A percentile compares a stretch with the other conserved stretches of the same genome.
phyloP scores from a whole-genome alignment of 2,113 vertebrate genomes.

The Zosterops hypoxanthus region DNA sequence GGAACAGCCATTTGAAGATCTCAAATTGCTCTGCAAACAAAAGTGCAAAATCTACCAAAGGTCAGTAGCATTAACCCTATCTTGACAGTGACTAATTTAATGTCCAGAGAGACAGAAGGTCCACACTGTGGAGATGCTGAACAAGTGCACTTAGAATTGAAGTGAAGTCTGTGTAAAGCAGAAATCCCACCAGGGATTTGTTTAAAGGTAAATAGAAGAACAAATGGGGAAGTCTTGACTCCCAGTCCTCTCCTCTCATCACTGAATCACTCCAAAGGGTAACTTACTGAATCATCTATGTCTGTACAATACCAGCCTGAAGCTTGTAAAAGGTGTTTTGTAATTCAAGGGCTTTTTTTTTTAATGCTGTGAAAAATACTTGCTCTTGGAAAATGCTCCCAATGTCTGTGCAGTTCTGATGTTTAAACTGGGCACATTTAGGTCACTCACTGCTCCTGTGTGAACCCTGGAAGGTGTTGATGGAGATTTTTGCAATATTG shows the following conservation, averaged over 20 bases:
- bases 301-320: not conserved
- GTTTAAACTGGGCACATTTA: not conserved
- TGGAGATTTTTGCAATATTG: not conserved
- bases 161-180: not conserved
- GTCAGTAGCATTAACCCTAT: conserved; percentile 11
- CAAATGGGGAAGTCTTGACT: not conserved
- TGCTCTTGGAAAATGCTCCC: not conserved
- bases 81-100: not conserved
- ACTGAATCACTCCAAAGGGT: not conserved
- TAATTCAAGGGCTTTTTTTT: not conserved
- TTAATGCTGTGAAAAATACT: not conserved
- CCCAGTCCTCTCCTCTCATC: not conserved
- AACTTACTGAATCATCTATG: not conserved
- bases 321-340: not conserved
- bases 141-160: not conserved
- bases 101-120: not conserved
- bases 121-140: not conserved
- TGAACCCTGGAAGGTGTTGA: not conserved
- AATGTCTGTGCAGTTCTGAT: not conserved
- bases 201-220: conserved; percentile 27
- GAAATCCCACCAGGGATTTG: not conserved
- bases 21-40: not conserved
- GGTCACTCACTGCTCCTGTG: not conserved
- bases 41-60: not conserved
- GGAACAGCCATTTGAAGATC: not conserved